Percentiles rank a stretch among this genome's conserved stretches.
Evolutionary conservation across 2,888 invertebrate genomes (phyloP).

Genomic region (Notocelia uddmanniana): DNA sequence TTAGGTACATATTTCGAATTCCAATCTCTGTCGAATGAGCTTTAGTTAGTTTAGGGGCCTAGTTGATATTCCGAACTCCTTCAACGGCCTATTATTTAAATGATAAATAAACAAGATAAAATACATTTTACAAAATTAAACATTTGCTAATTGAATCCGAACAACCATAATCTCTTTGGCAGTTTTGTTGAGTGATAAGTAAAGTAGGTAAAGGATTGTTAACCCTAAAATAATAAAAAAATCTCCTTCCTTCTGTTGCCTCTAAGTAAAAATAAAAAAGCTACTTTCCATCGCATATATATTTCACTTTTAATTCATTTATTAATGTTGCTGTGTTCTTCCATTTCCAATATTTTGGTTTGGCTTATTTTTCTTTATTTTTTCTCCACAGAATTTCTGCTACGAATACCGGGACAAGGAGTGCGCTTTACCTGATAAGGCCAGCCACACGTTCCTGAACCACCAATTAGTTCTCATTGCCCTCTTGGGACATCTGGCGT

Average conservation of each 20-base stretch:
- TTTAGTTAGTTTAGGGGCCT: background rate
- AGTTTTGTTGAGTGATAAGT: no score
- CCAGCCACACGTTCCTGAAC: constrained; percentile 54
- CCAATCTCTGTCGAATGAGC: background rate
- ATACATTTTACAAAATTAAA: background rate
- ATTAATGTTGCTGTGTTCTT: no score
- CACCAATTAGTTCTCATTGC: constrained; percentile 60
- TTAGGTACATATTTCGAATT: no score
- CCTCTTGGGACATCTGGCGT: constrained; percentile 58
- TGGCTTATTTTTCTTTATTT: constrained; percentile 34
- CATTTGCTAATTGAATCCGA: background rate
- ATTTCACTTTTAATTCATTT: background rate
- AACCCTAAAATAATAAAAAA: no score
- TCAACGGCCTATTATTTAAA: background rate
- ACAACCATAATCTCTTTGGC: no score
- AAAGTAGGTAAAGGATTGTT: no score
- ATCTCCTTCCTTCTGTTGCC: no score
- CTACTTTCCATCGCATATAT: no score
- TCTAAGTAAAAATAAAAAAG: no score
- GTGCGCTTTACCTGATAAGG: constrained; percentile 64
- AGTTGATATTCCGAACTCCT: background rate
- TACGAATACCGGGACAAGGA: constrained; percentile 77
- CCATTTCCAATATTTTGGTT: no score
- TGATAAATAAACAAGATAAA: no score
- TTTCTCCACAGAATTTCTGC: constrained; percentile 77